Conservation (phyloP, 2,113 vertebrate genomes). For the Gopherus evgoodei region DNA sequence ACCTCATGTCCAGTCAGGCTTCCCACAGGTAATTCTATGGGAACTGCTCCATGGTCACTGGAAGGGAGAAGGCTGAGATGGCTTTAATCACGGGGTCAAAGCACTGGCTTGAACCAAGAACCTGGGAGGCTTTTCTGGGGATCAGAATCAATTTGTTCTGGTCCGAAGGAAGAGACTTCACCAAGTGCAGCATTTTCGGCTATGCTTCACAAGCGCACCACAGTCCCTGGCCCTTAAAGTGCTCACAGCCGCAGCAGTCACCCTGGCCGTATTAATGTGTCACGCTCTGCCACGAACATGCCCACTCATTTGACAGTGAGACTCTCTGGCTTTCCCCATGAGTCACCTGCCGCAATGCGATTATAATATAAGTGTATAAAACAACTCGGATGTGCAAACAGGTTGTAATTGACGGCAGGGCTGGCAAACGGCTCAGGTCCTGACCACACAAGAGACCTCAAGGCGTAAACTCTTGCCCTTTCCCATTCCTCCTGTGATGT, state of each 20-base stretch:
- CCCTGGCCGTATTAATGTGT: background rate
- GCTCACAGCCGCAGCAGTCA: background rate
- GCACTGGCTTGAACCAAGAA: background rate
- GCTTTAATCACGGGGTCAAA: background rate
- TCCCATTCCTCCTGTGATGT: fast-evolving
- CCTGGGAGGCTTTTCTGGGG: background rate
- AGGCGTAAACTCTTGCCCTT: background rate
- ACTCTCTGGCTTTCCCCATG: background rate
- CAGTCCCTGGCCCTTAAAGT: background rate
- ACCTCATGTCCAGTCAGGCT: background rate
- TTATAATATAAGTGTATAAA: background rate
- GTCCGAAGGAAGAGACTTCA: background rate
- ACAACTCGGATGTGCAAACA: background rate
- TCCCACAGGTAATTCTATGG: background rate
- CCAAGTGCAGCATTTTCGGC: fast-evolving
- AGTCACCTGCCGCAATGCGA: background rate
- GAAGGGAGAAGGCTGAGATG: background rate
- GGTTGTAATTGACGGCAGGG: background rate
- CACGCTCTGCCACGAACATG: background rate
- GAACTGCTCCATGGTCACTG: background rate
- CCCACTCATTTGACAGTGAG: background rate
- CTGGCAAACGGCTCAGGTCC: background rate
- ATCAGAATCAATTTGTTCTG: background rate
- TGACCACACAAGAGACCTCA: fast-evolving
- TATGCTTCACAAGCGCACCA: background rate